Evolutionary conservation across 2,888 invertebrate species (phyloP), one percentile per base, ranked within the genome.

Genomic region (Cryptus viduatorius): DNA sequence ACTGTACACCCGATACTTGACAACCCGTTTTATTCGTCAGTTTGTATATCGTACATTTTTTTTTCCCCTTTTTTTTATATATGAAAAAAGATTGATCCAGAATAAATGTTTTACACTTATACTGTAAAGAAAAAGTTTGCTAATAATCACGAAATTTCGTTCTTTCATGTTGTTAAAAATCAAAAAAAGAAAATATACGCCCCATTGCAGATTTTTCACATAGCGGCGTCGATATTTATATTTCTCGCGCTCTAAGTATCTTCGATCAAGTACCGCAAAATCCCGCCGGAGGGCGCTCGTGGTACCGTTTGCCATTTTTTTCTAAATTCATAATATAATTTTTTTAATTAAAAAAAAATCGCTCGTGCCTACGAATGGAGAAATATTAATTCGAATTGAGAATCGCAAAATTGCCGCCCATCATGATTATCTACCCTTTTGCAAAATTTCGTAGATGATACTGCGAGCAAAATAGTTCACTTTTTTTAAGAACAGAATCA

Each of bases 51-150:
- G 42, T 69, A 73, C 29, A 69, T 69, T 79, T 75, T 75, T n/a
- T 24, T 69, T 56, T 69, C 31, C 29, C 64, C 84, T 87, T 83
- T 80, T 86, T 83, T 87, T 80, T 86, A 84, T 87, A 88, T 79
- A 86, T 86, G 80, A 89, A 87, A 78, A 89, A 82, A 85, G 85
- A 86, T 87, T 88, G 87, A 86, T 87, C 88, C 86, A 87, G 86
- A 88, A 90, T 90, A 90, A 89, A 90, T 90, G 89, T 91, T 91
- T 91, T 90, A 89, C 89, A 90, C 87, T 88, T 84, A 88, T 87
- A 87, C 87, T 88, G 90, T 89, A 88, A 88, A 89, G 82, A 89
- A 83, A 86, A 48, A 67, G 69, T 88, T 87, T 90, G 88, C 89
- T 87, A 89, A 89, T 89, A 89, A 88, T 88, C 85, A 89, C 86